Base-by-base conservation (phyloP, 2,113 vertebrate genomes). In the Glareola pratincola region DNA sequence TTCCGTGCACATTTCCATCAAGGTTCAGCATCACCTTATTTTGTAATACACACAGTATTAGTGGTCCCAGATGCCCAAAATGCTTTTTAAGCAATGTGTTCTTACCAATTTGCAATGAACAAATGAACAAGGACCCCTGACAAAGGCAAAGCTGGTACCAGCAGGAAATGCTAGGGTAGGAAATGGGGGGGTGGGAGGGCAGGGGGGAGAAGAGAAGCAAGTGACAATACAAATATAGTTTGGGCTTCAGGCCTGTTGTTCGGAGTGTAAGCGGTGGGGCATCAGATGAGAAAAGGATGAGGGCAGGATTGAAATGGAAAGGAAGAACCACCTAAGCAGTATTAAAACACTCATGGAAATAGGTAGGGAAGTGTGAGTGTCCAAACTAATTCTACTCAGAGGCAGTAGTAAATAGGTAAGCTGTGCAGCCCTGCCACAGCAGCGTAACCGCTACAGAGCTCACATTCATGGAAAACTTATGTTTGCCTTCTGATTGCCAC, bases 181-280 rank as follows among this genome's bases (percentile, higher is more conserved):
- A 67, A 67, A 66, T 41, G 0, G 0, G 14, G 68, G 16, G 7
- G 6, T 1, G 2, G 21, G 23, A 20, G 14, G 43, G 15, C 0
- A 0, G 12, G 64, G 19, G 7, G 10, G 36, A 73, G 20, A 60
- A 8, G 19, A 30, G 69, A 77, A 73, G 45, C 8, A 26, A 69
- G 6, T 16, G n/a, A 37, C 54, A 81, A n/a, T 0, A 3, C 8
- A 62, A 66, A 41, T 8, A 12, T 4, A 37, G 26, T 12, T 85
- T 67, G 50, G 37, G 37, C 43, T 83, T 68, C 63, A 73, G 14
- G 43, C 13, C 41, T 50, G 26, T 57, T 39, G 43, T 41, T 21
- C 0, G 0, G 41, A 8, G 12, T 50, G 1, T 32, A 85, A 66
- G 8, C 2, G 0, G 14, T n/a, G 24, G 27, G 15, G 19, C 26